These are phyloP conservation scores for Montipora capricornis DNA, from an alignment of 64 coral and sea anemone species.

Conservation along the genomic window DNA sequence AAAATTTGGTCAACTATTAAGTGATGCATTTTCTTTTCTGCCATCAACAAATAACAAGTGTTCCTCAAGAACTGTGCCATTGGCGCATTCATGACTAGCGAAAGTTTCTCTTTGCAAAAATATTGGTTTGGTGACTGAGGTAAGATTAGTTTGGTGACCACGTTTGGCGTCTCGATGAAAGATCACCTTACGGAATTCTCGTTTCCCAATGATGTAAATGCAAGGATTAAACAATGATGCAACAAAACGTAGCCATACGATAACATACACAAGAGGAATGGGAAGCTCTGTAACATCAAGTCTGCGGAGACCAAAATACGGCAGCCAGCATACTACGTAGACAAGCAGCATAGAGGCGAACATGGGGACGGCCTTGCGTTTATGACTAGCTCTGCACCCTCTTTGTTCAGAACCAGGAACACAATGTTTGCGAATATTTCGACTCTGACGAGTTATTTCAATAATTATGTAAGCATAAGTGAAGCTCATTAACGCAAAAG, in stretches of 20 bases:
- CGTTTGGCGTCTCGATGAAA: not conserved
- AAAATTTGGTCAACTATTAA: too few species aligned
- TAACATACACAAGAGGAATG: constrained; percentile 34
- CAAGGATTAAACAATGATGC: constrained; percentile 82
- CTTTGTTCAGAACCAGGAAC: constrained; percentile 8
- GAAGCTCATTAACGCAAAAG: constrained; percentile 75
- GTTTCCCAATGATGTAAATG: constrained; percentile 82
- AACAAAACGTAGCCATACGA: constrained; percentile 52
- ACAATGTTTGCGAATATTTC: constrained; percentile 61
- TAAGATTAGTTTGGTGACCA: not conserved
- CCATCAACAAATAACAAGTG: not conserved
- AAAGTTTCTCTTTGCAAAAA: not conserved
- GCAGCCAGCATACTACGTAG: constrained; percentile 69
- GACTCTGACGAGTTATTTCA: constrained; percentile 69
- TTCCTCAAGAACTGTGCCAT: not conserved
- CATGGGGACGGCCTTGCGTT: constrained; percentile 63
- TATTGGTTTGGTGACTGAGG: not conserved
- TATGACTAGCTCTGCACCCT: constrained; percentile 24
- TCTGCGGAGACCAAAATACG: constrained; percentile 62
- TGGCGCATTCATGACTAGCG: not conserved
- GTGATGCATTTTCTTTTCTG: not conserved
- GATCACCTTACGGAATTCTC: constrained; percentile 71
- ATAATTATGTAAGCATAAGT: constrained; percentile 65
- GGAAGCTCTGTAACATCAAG: constrained; percentile 34
- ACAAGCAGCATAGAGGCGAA: constrained; percentile 70